These are phyloP conservation scores for Cordilura impudica DNA, from an alignment of 2,888 invertebrate species.

Conservation along the genomic window DNA sequence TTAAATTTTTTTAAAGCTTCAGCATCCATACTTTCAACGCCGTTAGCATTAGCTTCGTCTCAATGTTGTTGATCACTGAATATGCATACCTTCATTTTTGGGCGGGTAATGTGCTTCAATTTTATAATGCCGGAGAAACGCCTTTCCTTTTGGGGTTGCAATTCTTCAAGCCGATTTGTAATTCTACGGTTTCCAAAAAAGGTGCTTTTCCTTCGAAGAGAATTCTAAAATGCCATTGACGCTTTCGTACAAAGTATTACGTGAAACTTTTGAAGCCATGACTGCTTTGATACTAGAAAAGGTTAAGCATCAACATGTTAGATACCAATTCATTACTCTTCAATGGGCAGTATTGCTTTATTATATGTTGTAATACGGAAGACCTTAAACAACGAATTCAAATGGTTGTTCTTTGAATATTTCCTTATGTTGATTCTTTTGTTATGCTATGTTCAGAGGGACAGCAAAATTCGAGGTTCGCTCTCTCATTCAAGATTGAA, in stretches of 20 bases:
- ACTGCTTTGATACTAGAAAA: too few relatives aligned
- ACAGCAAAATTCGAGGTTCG: too few relatives aligned
- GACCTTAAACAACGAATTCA: too few relatives aligned
- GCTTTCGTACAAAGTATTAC: constrained; percentile 97
- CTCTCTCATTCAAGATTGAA: too few relatives aligned
- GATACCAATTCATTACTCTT: too few relatives aligned
- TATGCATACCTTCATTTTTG: constrained; percentile 99
- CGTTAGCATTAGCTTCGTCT: constrained; percentile 96
- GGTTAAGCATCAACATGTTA: too few relatives aligned
- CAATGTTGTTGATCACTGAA: constrained; percentile 99
- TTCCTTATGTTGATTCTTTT: too few relatives aligned
- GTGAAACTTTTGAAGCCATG: constrained; percentile 97
- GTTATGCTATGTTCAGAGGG: too few relatives aligned
- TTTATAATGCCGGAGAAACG: constrained; percentile 99
- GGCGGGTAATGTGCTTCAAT: constrained; percentile 97
- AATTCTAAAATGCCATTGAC: constrained; percentile 88
- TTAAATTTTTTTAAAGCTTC: constrained; percentile 99
- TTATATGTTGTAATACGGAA: too few relatives aligned
- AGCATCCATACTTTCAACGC: constrained; percentile 97
- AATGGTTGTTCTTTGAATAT: too few relatives aligned
- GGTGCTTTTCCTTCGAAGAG: constrained; percentile 92
- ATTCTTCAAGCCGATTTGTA: constrained; percentile 99
- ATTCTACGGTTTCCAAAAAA: constrained; percentile 98
- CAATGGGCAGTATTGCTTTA: too few relatives aligned
- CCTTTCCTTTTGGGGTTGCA: constrained; percentile 99